These are phyloP conservation scores for Protomyctophum bolini DNA, from an alignment of 2,113 vertebrate genomes.

Conservation along the genomic window DNA sequence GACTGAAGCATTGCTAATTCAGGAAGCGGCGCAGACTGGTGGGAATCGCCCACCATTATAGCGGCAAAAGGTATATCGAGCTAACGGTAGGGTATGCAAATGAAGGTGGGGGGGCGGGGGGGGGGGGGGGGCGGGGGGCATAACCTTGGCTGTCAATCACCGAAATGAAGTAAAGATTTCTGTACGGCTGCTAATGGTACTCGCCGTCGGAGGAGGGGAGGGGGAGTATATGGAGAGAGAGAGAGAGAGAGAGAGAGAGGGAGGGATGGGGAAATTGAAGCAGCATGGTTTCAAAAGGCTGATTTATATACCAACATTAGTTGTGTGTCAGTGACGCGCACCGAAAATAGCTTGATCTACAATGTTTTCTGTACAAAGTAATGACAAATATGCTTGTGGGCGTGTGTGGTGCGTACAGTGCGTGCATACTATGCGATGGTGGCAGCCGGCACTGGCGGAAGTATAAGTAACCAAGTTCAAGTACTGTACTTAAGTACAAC, in stretches of 20 bases:
- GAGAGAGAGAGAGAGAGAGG: neutral
- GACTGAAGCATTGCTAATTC: constrained; percentile 75
- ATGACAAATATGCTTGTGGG: no score
- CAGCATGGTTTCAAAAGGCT: neutral
- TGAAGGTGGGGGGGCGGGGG: constrained; percentile 16
- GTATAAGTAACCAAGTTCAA: no score
- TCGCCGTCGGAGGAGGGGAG: constrained; percentile 14
- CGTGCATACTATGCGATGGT: no score
- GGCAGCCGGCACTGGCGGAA: no score
- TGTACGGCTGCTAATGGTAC: constrained; percentile 66
- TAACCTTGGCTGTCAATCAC: constrained; percentile 73
- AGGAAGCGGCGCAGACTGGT: constrained; percentile 64
- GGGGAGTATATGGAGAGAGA: neutral
- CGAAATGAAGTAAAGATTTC: constrained; percentile 63
- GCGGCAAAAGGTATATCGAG: constrained; percentile 61
- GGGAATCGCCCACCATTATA: constrained; percentile 74
- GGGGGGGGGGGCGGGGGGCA: constrained; percentile 45
- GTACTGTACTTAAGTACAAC: no score
- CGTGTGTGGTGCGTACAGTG: no score
- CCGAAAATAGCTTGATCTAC: no score
- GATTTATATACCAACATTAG: no score
- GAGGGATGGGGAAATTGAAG: neutral
- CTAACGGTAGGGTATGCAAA: constrained; percentile 70
- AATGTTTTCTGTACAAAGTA: no score
- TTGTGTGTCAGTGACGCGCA: no score